Base-by-base conservation (phyloP, 2,888 invertebrate species). In the Eupithecia abbreviata region DNA sequence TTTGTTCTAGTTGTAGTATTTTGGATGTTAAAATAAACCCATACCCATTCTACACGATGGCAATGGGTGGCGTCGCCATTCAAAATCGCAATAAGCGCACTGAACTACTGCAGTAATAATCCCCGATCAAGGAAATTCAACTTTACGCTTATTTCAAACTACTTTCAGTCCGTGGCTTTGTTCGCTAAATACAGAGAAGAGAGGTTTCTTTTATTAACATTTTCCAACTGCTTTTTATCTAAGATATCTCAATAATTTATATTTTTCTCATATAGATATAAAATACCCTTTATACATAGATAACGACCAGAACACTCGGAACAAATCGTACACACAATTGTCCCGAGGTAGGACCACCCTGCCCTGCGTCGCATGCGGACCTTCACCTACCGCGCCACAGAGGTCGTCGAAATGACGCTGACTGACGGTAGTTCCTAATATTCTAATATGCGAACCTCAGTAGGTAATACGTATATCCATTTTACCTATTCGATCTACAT, bases 131-230 rank as follows among this genome's bases (percentile, higher is more conserved):
- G 69, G 69, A 69, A 69, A 69, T 10, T 68, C 67, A 69, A 69
- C 69, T 68, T 68, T 68, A 13, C 45, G 69, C 69, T 69, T 47
- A 69, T 69, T 45, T 18, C 18, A 47, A 69, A 69, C 69, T 67
- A 55, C 51, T 71, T 71, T 55, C 42, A 51, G 51, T n/a, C 42
- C 41, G 42, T 71, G 71, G 71, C 10, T 68, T 68, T 43, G n/a
- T n/a, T 42, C 43, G 45, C 67, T 1, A 62, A 62, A 58, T 58
- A 58, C 10, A 30, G 18, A 9, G 58, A 62, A 10, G 62, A 58
- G 10, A 12, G n/a, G 51, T 51, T 15, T n/a, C 2, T 51, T 51
- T 6, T 51, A 51, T 49, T 30, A 30, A 30, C 30, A n/a, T n/a
- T n/a, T n/a, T n/a, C n/a, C n/a, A n/a, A n/a, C n/a, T n/a, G n/a